Evolutionary conservation across 2,113 vertebrate genomes (phyloP).

Genomic region (Clinocottus analis): DNA sequence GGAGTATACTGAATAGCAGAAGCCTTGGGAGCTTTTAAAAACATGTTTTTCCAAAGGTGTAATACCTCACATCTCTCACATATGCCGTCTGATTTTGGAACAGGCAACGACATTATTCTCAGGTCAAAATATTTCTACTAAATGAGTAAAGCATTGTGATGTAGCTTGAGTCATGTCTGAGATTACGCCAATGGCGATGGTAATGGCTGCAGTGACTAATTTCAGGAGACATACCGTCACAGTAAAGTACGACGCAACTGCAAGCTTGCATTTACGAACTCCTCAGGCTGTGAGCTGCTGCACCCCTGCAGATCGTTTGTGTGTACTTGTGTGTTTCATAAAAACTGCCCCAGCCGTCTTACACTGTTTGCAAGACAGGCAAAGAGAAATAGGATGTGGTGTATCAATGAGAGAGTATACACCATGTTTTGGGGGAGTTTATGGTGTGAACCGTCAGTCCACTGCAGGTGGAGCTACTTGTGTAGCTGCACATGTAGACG

Average conservation of each 20-base stretch:
- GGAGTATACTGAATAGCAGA: slow-evolving; percentile 32
- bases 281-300: not conserved
- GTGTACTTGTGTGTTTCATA: not conserved
- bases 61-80: slow-evolving; percentile 24
- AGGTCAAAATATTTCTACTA: slow-evolving; percentile 21
- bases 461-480: slow-evolving; percentile 2
- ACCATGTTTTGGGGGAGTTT: not conserved
- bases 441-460: slow-evolving; percentile 14
- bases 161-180: slow-evolving; percentile 20
- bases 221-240: not conserved
- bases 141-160: slow-evolving; percentile 6
- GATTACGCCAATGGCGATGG: slow-evolving; percentile 8
- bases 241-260: slow-evolving; percentile 16
- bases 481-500: slow-evolving; percentile 1
- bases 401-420: not conserved
- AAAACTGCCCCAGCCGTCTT: not conserved
- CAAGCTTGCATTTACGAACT: slow-evolving; percentile 12
- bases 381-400: not conserved
- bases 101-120: not conserved
- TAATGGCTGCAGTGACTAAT: slow-evolving; percentile 19
- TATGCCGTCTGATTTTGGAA: slow-evolving; percentile 43
- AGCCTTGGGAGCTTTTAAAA: not conserved
- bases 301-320: not conserved
- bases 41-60: slow-evolving; percentile 13
- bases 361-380: slow-evolving; percentile 1